Conservation (phyloP, 2,113 vertebrate species). For the Aphelocoma coerulescens region DNA sequence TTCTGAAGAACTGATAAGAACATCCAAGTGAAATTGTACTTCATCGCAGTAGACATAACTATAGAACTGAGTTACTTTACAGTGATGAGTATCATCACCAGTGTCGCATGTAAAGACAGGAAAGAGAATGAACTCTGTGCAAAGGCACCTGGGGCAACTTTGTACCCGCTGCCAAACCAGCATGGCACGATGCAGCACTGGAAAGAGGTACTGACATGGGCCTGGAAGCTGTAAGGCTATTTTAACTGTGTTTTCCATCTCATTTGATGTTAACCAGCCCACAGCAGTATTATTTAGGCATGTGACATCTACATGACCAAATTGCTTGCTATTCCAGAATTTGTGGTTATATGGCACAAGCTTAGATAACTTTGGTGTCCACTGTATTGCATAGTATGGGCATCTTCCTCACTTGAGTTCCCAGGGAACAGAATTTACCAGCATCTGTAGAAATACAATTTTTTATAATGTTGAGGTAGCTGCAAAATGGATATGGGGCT, state of each 20-base stretch:
- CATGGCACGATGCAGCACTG: background rate
- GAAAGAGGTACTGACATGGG: background rate
- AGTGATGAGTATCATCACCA: background rate
- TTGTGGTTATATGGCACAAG: background rate
- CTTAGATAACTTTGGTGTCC: background rate
- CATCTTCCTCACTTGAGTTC: background rate
- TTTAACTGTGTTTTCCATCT: background rate
- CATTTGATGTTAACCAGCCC: background rate
- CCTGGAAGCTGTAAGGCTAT: background rate
- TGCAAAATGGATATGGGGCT: background rate
- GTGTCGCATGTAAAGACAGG: background rate
- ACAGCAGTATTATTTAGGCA: background rate
- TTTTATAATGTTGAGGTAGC: background rate
- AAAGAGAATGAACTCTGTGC: background rate
- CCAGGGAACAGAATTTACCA: background rate
- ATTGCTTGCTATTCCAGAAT: background rate
- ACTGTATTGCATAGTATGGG: background rate
- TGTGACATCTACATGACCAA: background rate
- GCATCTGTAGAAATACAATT: background rate
- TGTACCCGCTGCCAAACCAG: background rate
- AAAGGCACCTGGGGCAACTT: background rate
- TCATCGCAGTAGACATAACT: background rate
- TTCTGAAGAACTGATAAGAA: background rate
- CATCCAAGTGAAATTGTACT: background rate
- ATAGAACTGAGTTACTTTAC: background rate